Evolutionary conservation across 2,888 invertebrate genomes (phyloP).

Genomic region (Lochmaea crataegi): DNA sequence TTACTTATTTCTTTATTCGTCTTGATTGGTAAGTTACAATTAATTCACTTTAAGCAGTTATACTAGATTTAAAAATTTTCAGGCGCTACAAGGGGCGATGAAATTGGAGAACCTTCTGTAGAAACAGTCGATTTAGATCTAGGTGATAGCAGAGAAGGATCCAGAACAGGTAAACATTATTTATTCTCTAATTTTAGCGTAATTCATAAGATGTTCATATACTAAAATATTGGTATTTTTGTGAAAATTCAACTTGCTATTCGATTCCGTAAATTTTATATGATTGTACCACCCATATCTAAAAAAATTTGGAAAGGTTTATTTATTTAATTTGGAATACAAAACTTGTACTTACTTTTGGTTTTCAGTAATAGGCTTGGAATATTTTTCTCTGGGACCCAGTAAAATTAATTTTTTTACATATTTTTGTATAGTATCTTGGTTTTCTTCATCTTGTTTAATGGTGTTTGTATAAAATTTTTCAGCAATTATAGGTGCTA

Average conservation of each 20-base stretch:
- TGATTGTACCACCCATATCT: slow-evolving; percentile 65
- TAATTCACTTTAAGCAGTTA: slow-evolving; percentile 9
- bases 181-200: slow-evolving; percentile 57
- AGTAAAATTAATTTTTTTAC: slow-evolving; percentile 55
- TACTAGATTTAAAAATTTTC: slow-evolving; percentile 28
- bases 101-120: slow-evolving; percentile 66
- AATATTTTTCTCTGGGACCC: slow-evolving; percentile 58
- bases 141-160: slow-evolving; percentile 87
- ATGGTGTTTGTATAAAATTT: slow-evolving; percentile 58
- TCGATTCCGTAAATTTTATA: slow-evolving; percentile 37
- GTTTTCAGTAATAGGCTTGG: slow-evolving; percentile 61
- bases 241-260: slow-evolving; percentile 64
- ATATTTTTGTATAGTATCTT: slow-evolving; percentile 53
- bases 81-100: slow-evolving; percentile 66
- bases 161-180: slow-evolving; percentile 79
- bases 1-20: slow-evolving; percentile 55
- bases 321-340: background rate
- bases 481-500: slow-evolving; percentile 57
- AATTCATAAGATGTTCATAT: slow-evolving; percentile 60
- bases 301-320: slow-evolving; percentile 33
- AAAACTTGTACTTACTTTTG: slow-evolving; percentile 55
- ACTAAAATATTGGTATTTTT: slow-evolving; percentile 64
- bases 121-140: slow-evolving; percentile 81
- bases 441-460: slow-evolving; percentile 43
- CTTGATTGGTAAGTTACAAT: slow-evolving; percentile 54